phyloP scores from a whole-genome alignment of 2,888 invertebrate species.

The Hofmannophila pseudospretella region DNA sequence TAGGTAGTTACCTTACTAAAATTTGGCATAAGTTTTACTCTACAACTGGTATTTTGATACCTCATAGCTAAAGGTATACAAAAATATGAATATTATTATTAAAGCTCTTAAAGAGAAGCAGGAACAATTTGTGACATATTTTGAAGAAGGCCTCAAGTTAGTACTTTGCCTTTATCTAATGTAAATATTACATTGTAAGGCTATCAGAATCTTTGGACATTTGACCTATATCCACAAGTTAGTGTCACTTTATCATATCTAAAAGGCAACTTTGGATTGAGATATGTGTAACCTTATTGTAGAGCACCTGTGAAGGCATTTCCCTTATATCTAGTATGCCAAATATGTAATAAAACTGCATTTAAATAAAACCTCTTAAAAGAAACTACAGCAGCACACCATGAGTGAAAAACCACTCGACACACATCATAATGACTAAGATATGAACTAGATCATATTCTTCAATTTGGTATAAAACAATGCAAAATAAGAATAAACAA shows the following conservation, averaged over 20 bases:
- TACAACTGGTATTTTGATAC: conserved; percentile 43
- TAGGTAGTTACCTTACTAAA: conserved; percentile 66
- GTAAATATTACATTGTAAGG: conserved; percentile 55
- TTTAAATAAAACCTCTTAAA: conserved; percentile 57
- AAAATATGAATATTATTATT: conserved; percentile 61
- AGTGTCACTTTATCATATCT: conserved; percentile 72
- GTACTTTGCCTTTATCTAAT: conserved; percentile 51
- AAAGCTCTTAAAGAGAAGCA: conserved; percentile 54
- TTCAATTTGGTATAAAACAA: conserved; percentile 65
- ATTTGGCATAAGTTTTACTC: conserved; percentile 64
- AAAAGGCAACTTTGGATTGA: conserved; percentile 75
- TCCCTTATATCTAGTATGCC: conserved; percentile 54
- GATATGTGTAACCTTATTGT: conserved; percentile 70
- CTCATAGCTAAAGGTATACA: conserved; percentile 48
- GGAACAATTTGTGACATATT: conserved; percentile 32
- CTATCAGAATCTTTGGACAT: conserved; percentile 63
- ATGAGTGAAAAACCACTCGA: conserved; percentile 54
- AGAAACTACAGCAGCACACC: conserved; percentile 73
- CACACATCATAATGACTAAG: conserved; percentile 75
- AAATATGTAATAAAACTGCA: conserved; percentile 61
- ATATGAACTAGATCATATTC: conserved; percentile 71
- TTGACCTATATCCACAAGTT: conserved; percentile 59
- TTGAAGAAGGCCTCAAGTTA: conserved; percentile 49
- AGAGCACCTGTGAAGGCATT: conserved; percentile 73
- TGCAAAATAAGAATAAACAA: conserved; percentile 53